phyloP scores from a whole-genome alignment of 2,113 vertebrate genomes.

The Charina bottae region DNA sequence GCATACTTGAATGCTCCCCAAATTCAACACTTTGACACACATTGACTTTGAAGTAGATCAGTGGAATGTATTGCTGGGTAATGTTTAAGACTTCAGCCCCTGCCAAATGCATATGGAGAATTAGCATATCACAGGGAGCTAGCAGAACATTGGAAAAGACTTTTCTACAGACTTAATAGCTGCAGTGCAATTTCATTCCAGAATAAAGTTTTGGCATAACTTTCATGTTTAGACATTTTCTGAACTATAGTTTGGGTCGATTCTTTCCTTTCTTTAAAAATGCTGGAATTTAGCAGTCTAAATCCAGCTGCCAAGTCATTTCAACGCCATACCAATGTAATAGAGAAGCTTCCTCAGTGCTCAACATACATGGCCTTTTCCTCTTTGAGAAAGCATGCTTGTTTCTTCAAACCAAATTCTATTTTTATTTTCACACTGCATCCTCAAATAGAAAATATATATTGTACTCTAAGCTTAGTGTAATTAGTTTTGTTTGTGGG shows the following conservation, averaged over 20 bases:
- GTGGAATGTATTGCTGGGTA: not conserved
- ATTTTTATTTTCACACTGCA: not conserved
- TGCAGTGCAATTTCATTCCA: not conserved
- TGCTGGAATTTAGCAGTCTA: not conserved
- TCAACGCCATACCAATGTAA: not conserved
- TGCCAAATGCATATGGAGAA: not conserved
- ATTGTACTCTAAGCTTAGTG: no score
- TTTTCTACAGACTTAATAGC: not conserved
- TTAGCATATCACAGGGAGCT: no score
- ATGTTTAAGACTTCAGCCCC: not conserved
- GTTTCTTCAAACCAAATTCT: not conserved
- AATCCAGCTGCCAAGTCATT: not conserved
- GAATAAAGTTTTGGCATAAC: not conserved
- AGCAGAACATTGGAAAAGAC: not conserved
- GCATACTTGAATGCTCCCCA: not conserved
- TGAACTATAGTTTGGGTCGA: not conserved
- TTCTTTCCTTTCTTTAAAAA: not conserved
- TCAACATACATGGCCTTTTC: not conserved
- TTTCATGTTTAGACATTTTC: not conserved
- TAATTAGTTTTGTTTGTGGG: no score
- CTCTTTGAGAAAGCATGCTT: not conserved
- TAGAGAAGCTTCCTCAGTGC: not conserved
- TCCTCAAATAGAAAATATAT: no score
- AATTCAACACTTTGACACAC: not conserved
- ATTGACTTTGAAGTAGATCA: not conserved